phyloP scores from a whole-genome alignment of 92 coral and sea anemone species.

The Umimayanthus chanpuru region DNA sequence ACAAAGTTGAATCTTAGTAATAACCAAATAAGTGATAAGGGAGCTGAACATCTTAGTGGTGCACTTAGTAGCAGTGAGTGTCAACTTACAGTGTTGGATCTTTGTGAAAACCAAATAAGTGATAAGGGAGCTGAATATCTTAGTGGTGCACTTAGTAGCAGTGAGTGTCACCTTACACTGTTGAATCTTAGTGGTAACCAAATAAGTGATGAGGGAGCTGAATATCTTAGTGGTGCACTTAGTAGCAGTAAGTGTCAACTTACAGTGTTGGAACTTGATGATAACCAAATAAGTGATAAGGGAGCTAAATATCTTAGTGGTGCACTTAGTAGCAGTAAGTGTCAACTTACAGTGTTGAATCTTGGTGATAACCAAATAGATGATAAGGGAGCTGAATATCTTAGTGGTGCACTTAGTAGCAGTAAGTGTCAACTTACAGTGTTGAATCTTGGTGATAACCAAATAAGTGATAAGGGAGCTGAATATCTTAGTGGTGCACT shows the following conservation, averaged over 20 bases:
- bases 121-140: not conserved
- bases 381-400: not conserved
- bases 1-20: not conserved
- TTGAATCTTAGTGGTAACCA: not conserved
- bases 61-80: not conserved
- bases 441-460: too few relatives aligned
- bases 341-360: not conserved
- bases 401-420: not conserved
- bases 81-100: not conserved
- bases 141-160: not conserved
- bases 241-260: not conserved
- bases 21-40: conserved; percentile 3
- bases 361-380: not conserved
- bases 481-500: too few relatives aligned
- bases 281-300: not conserved
- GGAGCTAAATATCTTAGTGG: not conserved
- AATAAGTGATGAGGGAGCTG: not conserved
- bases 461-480: too few relatives aligned
- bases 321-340: not conserved
- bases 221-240: not conserved
- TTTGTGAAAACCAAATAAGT: not conserved
- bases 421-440: not conserved
- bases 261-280: not conserved
- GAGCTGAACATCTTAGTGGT: not conserved
- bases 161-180: not conserved